Evolutionary conservation across 2,113 vertebrate species (phyloP), one percentile per base, ranked within the genome.

Genomic region (Labeo rohita): DNA sequence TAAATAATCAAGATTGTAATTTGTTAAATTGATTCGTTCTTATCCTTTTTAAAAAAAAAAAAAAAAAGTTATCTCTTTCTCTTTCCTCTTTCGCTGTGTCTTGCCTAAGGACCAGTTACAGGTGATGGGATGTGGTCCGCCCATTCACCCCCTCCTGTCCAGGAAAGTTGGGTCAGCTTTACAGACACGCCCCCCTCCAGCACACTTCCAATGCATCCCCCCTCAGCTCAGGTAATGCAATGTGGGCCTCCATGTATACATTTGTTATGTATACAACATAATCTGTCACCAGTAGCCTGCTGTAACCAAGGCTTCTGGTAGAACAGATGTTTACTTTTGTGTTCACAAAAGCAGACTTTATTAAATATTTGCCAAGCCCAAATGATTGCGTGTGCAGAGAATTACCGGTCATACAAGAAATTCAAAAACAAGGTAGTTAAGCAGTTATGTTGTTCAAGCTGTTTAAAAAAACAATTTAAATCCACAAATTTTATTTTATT

Each of bases 141-240:
- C 80, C 97, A 97, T 89, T 99, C 98, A 77, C 98, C 98, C 66
- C 97, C 95, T 92, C 97, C 97, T 5, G 95, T 97, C 92, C 98
- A 99, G 95, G 98, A 99, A 93, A 98, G 97, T 82, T 99, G 98
- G 98, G 98, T 99, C 96, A 99, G 98, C 96, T 99, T 99, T 94
- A 97, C 97, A 92, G 98, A 99, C 96, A 99, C 98, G 78, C 97
- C 98, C 90, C 97, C 98, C 92, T 97, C 97, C 94, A 99, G 97
- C 95, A 94, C 98, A 90, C 94, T 98, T 93, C 98, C 98, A 93
- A 96, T 97, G 95, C 98, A 99, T 94, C 97, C 98, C 92, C 97
- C 98, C 86, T 98, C 98, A 94, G 96, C 96, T 94, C 98, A 98
- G 98, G 98, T 99, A 92, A 56, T 52, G 83, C 83, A 79, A 70